Evolutionary conservation across 2,113 vertebrate species (phyloP), one percentile per base, ranked within the genome.

Genomic region (Ciconia stormi): DNA sequence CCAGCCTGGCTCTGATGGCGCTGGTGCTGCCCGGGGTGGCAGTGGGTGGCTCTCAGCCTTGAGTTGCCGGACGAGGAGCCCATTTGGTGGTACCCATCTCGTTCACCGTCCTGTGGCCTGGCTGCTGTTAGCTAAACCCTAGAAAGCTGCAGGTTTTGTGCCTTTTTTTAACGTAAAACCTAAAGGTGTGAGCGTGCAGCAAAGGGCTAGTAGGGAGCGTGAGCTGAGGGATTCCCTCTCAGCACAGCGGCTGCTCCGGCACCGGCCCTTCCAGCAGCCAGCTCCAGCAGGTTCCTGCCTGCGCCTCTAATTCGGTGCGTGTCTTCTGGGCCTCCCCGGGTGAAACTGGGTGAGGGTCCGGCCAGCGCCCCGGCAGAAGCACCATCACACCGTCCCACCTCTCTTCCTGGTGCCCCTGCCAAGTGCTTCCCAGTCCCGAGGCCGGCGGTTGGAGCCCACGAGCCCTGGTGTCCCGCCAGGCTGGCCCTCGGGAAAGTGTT

Each of bases 261-360:
- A 23, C 7, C 2, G 1, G 32, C 40, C 34, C 25, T 59, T 53
- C 67, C 44, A 63, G 34, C 42, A 20, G 34, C 58, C 15, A 29
- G 15, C 34, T 62, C 36, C 36, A 26, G 20, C 50, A 62, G 55
- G 50, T 53, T 65, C 49, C 36, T 38, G n/a, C 47, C 40, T 85
- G 21, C 0, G 0, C 36, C 36, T 52, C 36, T 10, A 1, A 12
- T n/a, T 61, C 0, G 19, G 55, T 16, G 34, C n/a, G 6, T 1
- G 0, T 19, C 9, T 46, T 52, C 9, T 49, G 38, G 7, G n/a
- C 46, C 29, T 22, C 72, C 47, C 12, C 0, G 7, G 22, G 9
- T 63, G 26, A 52, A 71, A 66, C 12, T 8, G 32, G 38, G 44
- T 29, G 38, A 58, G 16, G 29, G 12, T 72, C 78, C 2, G 3